Percentiles rank a stretch among this genome's conserved stretches.
These are phyloP conservation scores for Eupsittula cactorum DNA, from an alignment of 2,113 vertebrate genomes.

Conservation along the genomic window DNA sequence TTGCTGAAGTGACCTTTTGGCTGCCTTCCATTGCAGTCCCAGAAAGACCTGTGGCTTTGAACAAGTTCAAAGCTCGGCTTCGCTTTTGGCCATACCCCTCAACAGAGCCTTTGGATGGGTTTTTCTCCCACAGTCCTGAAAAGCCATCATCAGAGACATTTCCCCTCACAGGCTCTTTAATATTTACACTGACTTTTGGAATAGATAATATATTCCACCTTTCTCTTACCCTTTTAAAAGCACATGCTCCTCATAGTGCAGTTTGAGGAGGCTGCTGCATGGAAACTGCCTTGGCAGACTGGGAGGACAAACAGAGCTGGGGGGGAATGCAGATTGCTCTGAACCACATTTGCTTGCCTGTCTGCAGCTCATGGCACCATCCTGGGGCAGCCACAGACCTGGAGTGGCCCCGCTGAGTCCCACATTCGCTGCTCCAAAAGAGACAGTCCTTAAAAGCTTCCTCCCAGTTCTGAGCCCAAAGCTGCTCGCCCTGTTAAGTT, in stretches of 20 bases:
- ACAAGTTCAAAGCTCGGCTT: not conserved
- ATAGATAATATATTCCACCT: conserved; percentile 34
- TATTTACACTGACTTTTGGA: conserved; percentile 36
- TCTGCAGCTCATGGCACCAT: not conserved
- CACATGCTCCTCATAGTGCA: not conserved
- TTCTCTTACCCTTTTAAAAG: not conserved
- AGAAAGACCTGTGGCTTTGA: conserved; percentile 18
- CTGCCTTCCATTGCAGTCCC: not conserved
- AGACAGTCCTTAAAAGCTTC: not conserved
- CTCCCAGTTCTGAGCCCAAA: not conserved
- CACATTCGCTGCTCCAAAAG: not conserved
- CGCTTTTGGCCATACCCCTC: conserved; percentile 30
- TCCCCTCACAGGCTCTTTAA: conserved; percentile 8
- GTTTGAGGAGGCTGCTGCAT: not conserved
- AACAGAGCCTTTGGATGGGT: not conserved
- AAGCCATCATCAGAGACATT: conserved; percentile 25
- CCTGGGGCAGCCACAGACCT: not conserved
- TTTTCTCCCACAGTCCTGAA: conserved; percentile 23
- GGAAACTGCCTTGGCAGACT: not conserved
- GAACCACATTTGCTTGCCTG: fast-evolving
- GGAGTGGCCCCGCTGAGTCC: not conserved
- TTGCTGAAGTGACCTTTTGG: conserved; percentile 17
- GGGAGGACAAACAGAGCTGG: not conserved
- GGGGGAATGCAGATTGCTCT: not conserved
- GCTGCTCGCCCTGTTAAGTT: not conserved